Base-by-base conservation (phyloP, 2,888 invertebrate species). In the Ochropacha duplaris region DNA sequence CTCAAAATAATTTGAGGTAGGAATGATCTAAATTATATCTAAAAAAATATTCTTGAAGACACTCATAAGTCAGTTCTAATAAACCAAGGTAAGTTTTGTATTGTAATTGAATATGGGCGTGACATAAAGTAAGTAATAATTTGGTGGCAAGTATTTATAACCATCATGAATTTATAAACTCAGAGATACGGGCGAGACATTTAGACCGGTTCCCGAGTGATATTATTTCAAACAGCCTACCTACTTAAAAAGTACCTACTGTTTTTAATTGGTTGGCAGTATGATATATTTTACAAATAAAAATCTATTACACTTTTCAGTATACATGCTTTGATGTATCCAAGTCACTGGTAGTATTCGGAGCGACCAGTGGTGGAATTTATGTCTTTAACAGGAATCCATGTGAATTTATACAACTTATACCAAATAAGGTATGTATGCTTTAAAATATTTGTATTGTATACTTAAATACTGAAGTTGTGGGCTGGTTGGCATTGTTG, bases 311-410 rank as follows among this genome's bases (percentile, higher is more conserved):
- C 5, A 31, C 12, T 26, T 94, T 94, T 62, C 87, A 96, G 96
- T 96, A 96, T 72, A 95, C 95, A 51, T 96, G 96, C 81, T 96
- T 97, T 71, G 95, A 96, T 87, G 94, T 96, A 12, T 97, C 97
- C 2, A 90, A 93, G 65, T 95, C 94, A 64, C 95, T 95, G 68
- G 94, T 97, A 65, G 94, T 95, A 55, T 95, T 97, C 79, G 97
- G 97, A 26, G 96, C 97, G 1, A 96, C 95, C 0, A 97, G 96
- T 72, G 97, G 97, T 57, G 96, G 97, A 24, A 90, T 97, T 55
- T 97, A 97, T 83, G 89, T 97, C 22, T 97, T 97, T 79, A 95
- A 94, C 69, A 93, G 96, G 63, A 93, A 94, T 65, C 95, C 96
- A 44, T 96, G 96, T 79, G 94, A 94, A 75, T 97, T 97, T 86